A percentile compares a stretch with the other conserved stretches of the same genome.
Conservation (phyloP, 2,888 invertebrate genomes). For the Phaonia tiefii region DNA sequence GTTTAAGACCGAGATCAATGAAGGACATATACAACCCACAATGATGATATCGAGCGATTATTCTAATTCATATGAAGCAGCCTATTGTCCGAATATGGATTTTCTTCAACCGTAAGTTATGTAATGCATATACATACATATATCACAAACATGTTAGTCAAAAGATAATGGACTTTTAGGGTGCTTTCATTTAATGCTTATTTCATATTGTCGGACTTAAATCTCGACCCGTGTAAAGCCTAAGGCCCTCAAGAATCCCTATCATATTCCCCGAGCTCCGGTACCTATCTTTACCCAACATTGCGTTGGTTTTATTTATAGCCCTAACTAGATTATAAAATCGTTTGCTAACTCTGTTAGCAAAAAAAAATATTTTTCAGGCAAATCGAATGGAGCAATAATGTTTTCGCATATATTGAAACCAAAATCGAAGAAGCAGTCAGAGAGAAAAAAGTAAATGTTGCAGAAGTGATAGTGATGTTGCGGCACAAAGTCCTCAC, state of each 20-base stretch:
- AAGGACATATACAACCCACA: too few relatives aligned
- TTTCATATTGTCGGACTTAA: too few relatives aligned
- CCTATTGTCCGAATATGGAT: too few relatives aligned
- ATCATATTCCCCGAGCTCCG: background rate
- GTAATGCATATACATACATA: too few relatives aligned
- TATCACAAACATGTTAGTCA: too few relatives aligned
- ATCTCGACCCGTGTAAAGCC: constrained; percentile 12
- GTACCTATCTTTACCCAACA: constrained; percentile 16
- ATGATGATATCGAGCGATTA: too few relatives aligned
- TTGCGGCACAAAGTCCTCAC: constrained; percentile 7
- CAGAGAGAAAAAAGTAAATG: too few relatives aligned
- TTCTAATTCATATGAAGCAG: too few relatives aligned
- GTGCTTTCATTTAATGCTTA: too few relatives aligned
- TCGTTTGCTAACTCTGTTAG: constrained; percentile 53
- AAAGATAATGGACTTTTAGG: constrained; percentile 14
- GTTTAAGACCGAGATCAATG: too few relatives aligned
- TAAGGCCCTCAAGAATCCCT: background rate
- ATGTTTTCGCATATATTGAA: constrained; percentile 4
- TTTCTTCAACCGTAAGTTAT: too few relatives aligned
- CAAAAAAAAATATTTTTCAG: constrained; percentile 30
- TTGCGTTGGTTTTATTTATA: constrained; percentile 58
- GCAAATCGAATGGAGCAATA: constrained; percentile 33
- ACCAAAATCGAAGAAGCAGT: background rate
- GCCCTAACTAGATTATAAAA: constrained; percentile 51
- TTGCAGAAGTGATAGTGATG: constrained; percentile 27